Conservation (phyloP, 2,888 invertebrate genomes). For the Drosophila parthenogenetica region DNA sequence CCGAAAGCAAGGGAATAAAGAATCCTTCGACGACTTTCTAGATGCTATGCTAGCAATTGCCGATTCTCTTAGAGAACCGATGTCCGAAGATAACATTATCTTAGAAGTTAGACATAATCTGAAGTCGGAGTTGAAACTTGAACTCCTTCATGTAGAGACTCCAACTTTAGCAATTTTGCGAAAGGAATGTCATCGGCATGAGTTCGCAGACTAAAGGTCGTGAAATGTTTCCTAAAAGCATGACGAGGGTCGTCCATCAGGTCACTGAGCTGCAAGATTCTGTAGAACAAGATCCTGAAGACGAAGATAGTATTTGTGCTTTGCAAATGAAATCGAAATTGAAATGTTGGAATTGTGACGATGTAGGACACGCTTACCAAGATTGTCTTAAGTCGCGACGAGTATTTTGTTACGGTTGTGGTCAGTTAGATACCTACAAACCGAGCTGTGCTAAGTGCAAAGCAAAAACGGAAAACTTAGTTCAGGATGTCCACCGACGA, state of each 20-base stretch:
- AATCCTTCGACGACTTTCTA: not conserved
- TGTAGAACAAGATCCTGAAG: conserved; percentile 3
- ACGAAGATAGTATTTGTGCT: conserved; percentile 16
- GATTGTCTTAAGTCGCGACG: no score
- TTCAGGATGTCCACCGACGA: conserved; percentile 8
- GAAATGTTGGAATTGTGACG: no score
- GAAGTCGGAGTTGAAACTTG: conserved; percentile 1
- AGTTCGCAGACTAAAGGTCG: not conserved
- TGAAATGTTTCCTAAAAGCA: not conserved
- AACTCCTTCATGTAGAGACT: conserved; percentile 9
- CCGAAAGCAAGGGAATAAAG: conserved; percentile 2
- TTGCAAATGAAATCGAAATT: conserved; percentile 12
- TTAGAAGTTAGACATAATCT: not conserved
- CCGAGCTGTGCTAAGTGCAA: no score
- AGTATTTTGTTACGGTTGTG: no score
- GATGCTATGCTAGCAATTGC: conserved; percentile 4
- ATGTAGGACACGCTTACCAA: conserved; percentile 2
- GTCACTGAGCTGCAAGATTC: not conserved
- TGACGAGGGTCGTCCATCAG: not conserved
- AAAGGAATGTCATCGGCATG: conserved; percentile 15
- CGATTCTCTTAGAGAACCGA: not conserved
- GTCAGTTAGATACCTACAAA: no score
- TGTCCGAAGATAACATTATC: no score
- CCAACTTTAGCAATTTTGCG: not conserved
- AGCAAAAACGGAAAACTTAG: no score